Base-by-base conservation (phyloP, 1,140 invertebrate genomes). In the Alviniconcha marisindica region DNA sequence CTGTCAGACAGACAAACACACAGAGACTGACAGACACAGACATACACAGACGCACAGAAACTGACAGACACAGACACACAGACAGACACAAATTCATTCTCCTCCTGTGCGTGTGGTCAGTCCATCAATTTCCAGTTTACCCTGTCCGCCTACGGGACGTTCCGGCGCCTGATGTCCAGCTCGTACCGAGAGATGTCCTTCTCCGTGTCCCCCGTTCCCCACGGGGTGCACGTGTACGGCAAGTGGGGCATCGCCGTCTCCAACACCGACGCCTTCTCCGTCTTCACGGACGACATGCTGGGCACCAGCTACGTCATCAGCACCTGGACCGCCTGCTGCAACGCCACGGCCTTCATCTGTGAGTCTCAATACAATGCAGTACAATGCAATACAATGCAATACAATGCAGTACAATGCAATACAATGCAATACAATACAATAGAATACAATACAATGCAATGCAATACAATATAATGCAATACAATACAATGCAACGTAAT, bases 111-210 rank as follows among this genome's bases (percentile, higher is more conserved):
- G 0, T 38, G 31, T 71, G n/a, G 31, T 24, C 71, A 74, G 71
- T 42, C 38, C 18, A 74, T 42, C 71, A 74, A 74, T 36, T 74
- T 74, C 2, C 38, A 2, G 5, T 74, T 74, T n/a, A 44, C 71
- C 12, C 38, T 74, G 24, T 5, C 71, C 2, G 71, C 71, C 38
- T 74, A 44, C 71, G 71, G 71, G 3, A 48, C 71, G 21, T 74
- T n/a, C 24, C 71, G 71, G 21, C 71, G 71, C 18, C 36, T 74
- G 71, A 0, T 74, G 71, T 12, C 7, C 28, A 38, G 31, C 36
- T 69, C 63, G 28, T 74, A 74, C 40, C 71, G 71, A 24, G 71
- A 74, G 38, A 44, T 74, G 40, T 74, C 71, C 15, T 74, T 74
- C 40, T 42, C 71, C 18, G 71, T 74, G 38, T 74, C 15, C 71